phyloP scores from a whole-genome alignment of 2,888 invertebrate genomes.

The Dioctria rufipes region DNA sequence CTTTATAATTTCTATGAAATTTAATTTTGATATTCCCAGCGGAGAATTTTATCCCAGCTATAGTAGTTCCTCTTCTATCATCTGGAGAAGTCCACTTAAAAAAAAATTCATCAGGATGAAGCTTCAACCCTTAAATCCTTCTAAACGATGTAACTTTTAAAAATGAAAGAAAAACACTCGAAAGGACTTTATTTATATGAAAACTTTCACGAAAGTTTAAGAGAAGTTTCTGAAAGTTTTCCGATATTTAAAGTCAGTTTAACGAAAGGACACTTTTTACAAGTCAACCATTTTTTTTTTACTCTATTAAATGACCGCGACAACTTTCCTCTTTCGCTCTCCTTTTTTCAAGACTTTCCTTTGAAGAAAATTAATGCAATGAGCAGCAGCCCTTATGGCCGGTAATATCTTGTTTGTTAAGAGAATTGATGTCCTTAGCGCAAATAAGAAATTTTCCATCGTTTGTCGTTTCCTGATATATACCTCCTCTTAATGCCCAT shows the following conservation, averaged over 20 bases:
- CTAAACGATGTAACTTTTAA: conserved; percentile 16
- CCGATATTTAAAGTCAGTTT: conserved; percentile 41
- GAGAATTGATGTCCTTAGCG: background rate
- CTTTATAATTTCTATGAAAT: background rate
- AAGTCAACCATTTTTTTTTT: conserved; percentile 25
- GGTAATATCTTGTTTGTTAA: background rate
- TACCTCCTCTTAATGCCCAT: background rate
- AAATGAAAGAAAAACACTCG: conserved; percentile 12
- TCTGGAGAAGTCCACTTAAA: conserved; percentile 29
- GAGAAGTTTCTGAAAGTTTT: conserved; percentile 22
- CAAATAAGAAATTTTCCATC: background rate
- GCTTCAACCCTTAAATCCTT: conserved; percentile 2
- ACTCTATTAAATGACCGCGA: conserved; percentile 37
- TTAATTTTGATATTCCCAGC: background rate
- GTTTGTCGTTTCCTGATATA: background rate
- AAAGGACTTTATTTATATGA: conserved; percentile 45
- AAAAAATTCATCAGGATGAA: conserved; percentile 19
- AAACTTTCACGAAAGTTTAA: conserved; percentile 37
- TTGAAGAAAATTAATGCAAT: conserved; percentile 30
- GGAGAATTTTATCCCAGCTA: background rate
- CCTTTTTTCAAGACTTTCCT: background rate
- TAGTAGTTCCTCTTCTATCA: conserved; percentile 20
- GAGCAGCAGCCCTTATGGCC: background rate
- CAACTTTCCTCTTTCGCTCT: background rate
- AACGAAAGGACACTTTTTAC: conserved; percentile 25